Evolutionary conservation across 2,888 invertebrate species (phyloP), one percentile per base, ranked within the genome.

Genomic region (Elegia similella): DNA sequence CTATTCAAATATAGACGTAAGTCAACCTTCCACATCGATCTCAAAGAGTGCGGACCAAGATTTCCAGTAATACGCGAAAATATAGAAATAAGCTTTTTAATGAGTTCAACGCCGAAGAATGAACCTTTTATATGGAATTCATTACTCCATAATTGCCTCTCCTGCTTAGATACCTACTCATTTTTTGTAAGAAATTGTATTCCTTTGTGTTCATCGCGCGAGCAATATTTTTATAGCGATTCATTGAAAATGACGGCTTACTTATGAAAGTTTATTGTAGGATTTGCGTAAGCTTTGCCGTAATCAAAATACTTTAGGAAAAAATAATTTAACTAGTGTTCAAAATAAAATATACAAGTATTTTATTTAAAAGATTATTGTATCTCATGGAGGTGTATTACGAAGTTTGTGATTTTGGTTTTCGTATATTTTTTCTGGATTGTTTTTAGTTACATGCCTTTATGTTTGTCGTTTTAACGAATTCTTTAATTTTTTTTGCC

Each of bases 121-220:
- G 64, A 59, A 57, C 62, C 62, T 65, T 65, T 69, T 68, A 65
- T 65, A 63, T 57, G 60, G 60, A 64, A 66, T 67, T 67, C 66
- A 68, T 70, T 66, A 66, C 62, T 53, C 53, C 34, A 66, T 68
- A 66, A 68, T 68, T 66, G 68, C 60, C 59, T 60, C 48, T 62
- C 59, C 59, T 46, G 42, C 57, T 59, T 58, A 44, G 46, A 58
- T 60, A 62, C 61, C 59, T n/a, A 48, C 32, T 60, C 58, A 60
- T 57, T 63, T 59, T 64, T 63, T 64, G 59, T 56, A 58, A 59
- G 52, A 61, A 59, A 56, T 64, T 63, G 62, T 64, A 17, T 64
- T 64, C 52, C 57, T 64, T 63, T 63, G 62, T 64, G 57, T 59
- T 46, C 52, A 55, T 17, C 48, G 54, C 23, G 55, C 42, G 46